Base-by-base conservation (phyloP, 1,140 invertebrate genomes). In the Aphaenogaster rudis region DNA sequence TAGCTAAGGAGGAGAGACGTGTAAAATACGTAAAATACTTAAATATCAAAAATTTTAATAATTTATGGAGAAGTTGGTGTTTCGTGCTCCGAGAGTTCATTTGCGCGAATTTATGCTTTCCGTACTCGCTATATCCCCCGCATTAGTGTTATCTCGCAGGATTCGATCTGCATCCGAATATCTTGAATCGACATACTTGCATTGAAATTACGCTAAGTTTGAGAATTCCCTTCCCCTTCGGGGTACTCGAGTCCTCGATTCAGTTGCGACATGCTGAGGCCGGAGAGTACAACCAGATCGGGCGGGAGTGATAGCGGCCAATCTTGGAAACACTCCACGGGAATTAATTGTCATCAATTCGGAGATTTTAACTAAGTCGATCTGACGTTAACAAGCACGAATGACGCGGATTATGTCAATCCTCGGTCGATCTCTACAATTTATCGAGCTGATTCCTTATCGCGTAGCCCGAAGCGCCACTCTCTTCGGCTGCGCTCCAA, bases 321-420 rank as follows among this genome's bases (percentile, higher is more conserved):
- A 71, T 81, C 15, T 42, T n/a, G 66, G 45, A 9, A 64, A 81
- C 79, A 71, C 21, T 71, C 79, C 39, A 71, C 21, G 15, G 50
- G 66, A 81, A 81, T 28, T 71, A 81, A 81, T 81, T 71, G 79
- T 59, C 79, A 71, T 81, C 64, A 59, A 71, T 71, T 81, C 66
- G 50, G 48, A 81, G 79, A 81, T 81, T 71, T 57, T 21, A 57
- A 36, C 79, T 71, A 57, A 81, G 79, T 81, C 79, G 64, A 71
- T n/a, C 50, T 81, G 66, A 81, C 79, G 9, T 71, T 81, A 48
- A 81, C 79, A 50, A 71, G 48, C 21, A 71, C 52, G 64, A 61
- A 48, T 81, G 79, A 71, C 5, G 52, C 21, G 79, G 79, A 81
- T 81, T 71, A 71, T 33, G 66, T 81, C 63, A 39, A 28, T 59